Evolutionary conservation across 2,797 vertebrate species (phyloP).

Genomic region (Microhierax caerulescens): DNA sequence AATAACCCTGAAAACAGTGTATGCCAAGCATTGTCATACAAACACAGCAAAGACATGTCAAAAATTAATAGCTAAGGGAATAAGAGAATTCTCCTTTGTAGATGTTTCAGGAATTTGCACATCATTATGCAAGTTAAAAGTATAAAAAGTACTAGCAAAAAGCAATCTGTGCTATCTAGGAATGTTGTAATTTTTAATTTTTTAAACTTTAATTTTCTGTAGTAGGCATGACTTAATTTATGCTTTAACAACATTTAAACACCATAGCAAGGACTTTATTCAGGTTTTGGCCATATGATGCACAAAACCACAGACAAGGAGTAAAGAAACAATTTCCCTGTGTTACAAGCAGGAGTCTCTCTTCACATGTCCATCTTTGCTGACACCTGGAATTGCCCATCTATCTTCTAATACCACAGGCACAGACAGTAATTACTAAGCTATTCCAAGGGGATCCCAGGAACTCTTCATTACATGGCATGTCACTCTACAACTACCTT

Average conservation of each 20-base stretch:
- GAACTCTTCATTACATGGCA: not conserved
- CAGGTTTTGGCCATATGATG: not conserved
- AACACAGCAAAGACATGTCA: not conserved
- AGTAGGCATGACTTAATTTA: not conserved
- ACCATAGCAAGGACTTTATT: not conserved
- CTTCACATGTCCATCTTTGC: not conserved
- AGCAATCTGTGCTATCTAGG: not conserved
- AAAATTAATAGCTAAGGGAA: not conserved
- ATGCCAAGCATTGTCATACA: not conserved
- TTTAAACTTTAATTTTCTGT: not conserved
- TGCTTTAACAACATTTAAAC: not conserved
- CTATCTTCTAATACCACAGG: not conserved
- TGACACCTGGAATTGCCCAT: not conserved
- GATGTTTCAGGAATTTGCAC: not conserved
- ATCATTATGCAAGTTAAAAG: not conserved
- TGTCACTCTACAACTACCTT: not conserved
- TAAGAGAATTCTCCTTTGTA: not conserved
- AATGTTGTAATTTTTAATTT: not conserved
- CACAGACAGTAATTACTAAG: not conserved
- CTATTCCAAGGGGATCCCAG: not conserved
- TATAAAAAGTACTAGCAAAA: not conserved
- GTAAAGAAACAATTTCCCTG: not conserved
- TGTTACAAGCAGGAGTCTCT: not conserved
- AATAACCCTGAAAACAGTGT: not conserved
- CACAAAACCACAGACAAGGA: not conserved